These are phyloP conservation scores for Folsomia candida DNA, from an alignment of 2,888 invertebrate genomes.

Conservation along the genomic window DNA sequence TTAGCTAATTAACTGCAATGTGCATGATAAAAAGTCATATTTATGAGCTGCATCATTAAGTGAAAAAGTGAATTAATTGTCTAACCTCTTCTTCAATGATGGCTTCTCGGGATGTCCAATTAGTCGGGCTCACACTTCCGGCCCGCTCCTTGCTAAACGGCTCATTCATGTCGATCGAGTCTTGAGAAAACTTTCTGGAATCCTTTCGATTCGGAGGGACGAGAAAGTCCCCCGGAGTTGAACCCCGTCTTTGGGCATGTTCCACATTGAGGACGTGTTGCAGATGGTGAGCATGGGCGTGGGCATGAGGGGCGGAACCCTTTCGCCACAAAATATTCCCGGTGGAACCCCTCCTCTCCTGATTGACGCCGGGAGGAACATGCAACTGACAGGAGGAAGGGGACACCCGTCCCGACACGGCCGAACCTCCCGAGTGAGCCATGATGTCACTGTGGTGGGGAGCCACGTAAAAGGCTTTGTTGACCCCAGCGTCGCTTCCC, in stretches of 20 bases:
- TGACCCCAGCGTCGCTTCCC: slow-evolving; percentile 48
- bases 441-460: slow-evolving; percentile 42
- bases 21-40: too few species aligned
- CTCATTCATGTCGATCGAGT: slow-evolving; percentile 49
- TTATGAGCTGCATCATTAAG: too few species aligned
- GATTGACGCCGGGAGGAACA: slow-evolving; percentile 39
- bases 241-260: slow-evolving; percentile 42
- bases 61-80: slow-evolving; percentile 15
- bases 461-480: slow-evolving; percentile 47
- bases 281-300: slow-evolving; percentile 25
- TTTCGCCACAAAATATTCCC: slow-evolving; percentile 50
- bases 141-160: slow-evolving; percentile 13
- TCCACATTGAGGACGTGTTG: slow-evolving; percentile 37
- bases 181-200: slow-evolving; percentile 42
- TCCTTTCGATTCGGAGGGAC: slow-evolving; percentile 33
- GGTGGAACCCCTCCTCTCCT: slow-evolving; percentile 48
- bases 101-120: slow-evolving; percentile 41
- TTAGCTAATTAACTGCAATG: too few species aligned
- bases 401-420: slow-evolving; percentile 36
- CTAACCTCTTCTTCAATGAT: slow-evolving; percentile 51
- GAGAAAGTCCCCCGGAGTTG: slow-evolving; percentile 49
- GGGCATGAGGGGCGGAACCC: slow-evolving; percentile 39
- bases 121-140: slow-evolving; percentile 27
- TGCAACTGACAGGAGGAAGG: slow-evolving; percentile 45
- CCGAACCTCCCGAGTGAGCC: slow-evolving; percentile 29